Percentiles rank a stretch among this genome's conserved stretches.
Conservation (phyloP, 2,797 vertebrate genomes). For the Spheniscus humboldti region DNA sequence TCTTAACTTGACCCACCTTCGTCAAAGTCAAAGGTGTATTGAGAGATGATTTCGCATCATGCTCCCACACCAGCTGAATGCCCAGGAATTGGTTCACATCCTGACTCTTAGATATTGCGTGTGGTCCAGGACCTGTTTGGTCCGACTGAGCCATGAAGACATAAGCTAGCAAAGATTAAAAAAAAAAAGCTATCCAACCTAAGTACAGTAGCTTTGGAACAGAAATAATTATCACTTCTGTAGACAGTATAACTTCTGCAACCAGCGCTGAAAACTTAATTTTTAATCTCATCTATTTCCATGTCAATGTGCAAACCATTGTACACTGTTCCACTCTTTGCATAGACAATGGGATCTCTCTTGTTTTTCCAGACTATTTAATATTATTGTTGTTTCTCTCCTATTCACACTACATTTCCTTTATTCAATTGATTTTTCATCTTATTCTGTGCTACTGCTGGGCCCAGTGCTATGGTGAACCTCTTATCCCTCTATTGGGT, state of each 20-base stretch:
- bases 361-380: neutral
- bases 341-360: neutral
- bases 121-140: neutral
- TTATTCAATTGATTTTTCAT: neutral
- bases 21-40: rapidly evolving
- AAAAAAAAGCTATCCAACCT: neutral
- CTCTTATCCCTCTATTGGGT: neutral
- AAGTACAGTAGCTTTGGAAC: neutral
- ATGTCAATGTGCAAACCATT: neutral
- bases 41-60: neutral
- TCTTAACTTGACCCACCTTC: neutral
- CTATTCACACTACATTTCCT: neutral
- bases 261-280: neutral
- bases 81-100: neutral
- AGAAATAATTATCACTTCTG: neutral
- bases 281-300: neutral
- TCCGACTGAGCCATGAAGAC: neutral
- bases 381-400: neutral
- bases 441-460: neutral
- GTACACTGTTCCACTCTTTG: neutral
- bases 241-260: neutral
- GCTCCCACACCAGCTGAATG: neutral
- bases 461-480: neutral
- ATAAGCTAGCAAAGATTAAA: neutral
- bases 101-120: neutral